Conservation (phyloP, 2,888 invertebrate species). For the Dolichomitus sp. region DNA sequence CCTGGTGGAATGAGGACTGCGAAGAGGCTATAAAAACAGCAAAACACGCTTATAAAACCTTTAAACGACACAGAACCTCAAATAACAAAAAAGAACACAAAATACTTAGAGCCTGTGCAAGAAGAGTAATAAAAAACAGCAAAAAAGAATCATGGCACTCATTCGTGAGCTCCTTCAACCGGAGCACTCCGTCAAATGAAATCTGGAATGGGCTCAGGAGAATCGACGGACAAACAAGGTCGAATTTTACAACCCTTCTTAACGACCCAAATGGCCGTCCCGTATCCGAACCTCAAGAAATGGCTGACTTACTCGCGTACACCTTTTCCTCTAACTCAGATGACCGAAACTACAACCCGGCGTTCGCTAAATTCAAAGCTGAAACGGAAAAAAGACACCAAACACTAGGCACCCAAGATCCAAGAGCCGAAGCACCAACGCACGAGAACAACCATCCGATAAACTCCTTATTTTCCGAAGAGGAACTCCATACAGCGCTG, state of each 20-base stretch:
- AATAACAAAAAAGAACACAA: slow-evolving; percentile 63
- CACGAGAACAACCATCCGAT: neutral
- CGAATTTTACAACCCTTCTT: neutral
- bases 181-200: neutral
- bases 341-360: neutral
- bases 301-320: neutral
- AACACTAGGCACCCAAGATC: neutral
- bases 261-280: neutral
- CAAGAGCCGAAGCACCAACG: neutral
- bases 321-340: neutral
- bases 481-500: slow-evolving; percentile 11
- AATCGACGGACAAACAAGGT: neutral
- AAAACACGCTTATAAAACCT: slow-evolving; percentile 61
- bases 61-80: slow-evolving; percentile 55
- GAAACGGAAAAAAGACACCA: neutral
- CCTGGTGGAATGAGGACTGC: slow-evolving; percentile 63
- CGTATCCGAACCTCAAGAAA: neutral
- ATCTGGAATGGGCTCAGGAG: neutral
- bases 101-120: slow-evolving; percentile 56
- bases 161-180: slow-evolving; percentile 21
- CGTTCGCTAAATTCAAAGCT: neutral
- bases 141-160: slow-evolving; percentile 59
- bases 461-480: slow-evolving; percentile 17
- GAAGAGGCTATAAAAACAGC: slow-evolving; percentile 49
- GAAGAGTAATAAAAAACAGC: slow-evolving; percentile 56